A percentile compares a stretch with the other conserved stretches of the same genome.
Evolutionary conservation across 2,113 vertebrate species (phyloP).

Genomic region (Thamnophis sirtalis): DNA sequence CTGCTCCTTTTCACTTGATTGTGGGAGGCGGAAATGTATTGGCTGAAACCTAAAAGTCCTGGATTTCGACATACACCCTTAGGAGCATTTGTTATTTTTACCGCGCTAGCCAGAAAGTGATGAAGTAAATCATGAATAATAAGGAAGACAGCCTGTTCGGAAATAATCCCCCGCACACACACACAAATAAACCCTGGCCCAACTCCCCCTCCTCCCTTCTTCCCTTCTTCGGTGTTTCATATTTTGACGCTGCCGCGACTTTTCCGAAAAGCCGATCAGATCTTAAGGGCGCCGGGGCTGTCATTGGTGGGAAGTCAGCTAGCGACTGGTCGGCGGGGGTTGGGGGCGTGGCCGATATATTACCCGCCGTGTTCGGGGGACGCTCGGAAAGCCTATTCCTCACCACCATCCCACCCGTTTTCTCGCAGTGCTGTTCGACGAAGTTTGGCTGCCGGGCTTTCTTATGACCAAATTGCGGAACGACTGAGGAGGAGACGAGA

Average conservation of each 20-base stretch:
- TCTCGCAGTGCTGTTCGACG: rapidly evolving
- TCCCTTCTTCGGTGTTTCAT: not conserved
- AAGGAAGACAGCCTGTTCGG: not conserved
- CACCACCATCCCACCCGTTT: rapidly evolving
- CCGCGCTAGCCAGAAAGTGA: not conserved
- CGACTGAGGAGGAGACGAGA: not conserved
- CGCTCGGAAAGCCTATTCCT: not conserved
- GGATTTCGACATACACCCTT: not conserved
- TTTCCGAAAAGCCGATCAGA: not conserved
- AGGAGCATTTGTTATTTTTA: not conserved
- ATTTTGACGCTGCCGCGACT: not conserved
- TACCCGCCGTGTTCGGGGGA: not conserved
- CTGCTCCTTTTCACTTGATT: not conserved
- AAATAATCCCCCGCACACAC: not conserved
- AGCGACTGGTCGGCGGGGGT: not conserved
- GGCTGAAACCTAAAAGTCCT: not conserved
- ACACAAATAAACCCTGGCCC: no score
- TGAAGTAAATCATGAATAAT: not conserved
- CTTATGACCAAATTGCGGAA: not conserved
- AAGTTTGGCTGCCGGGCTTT: not conserved
- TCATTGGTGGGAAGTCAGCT: rapidly evolving
- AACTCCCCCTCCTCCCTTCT: not conserved
- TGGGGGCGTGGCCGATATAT: not conserved
- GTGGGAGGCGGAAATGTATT: not conserved
- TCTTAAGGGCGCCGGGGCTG: not conserved